A percentile compares a stretch with the other conserved stretches of the same genome.
Evolutionary conservation across 2,797 vertebrate species (phyloP).

Genomic region (Pagetopsis macropterus): DNA sequence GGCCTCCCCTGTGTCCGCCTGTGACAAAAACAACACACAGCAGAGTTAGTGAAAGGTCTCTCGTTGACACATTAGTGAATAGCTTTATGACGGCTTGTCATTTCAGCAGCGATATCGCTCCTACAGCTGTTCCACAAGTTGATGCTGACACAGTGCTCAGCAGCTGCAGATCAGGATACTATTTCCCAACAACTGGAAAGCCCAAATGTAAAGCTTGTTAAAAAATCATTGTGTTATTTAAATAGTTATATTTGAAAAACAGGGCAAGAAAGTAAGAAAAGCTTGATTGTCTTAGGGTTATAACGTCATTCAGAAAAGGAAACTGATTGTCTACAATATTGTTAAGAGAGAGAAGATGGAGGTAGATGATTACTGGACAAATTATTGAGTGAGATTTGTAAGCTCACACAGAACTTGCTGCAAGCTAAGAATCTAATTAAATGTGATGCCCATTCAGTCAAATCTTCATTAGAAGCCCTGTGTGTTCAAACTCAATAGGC

Average conservation of each 20-base stretch:
- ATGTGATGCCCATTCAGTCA: conserved; percentile 46
- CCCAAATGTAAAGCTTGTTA: conserved; percentile 44
- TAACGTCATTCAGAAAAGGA: conserved; percentile 16
- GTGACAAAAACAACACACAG: conserved; percentile 59
- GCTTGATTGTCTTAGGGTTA: neutral
- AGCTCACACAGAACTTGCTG: conserved; percentile 50
- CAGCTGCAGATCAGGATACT: conserved; percentile 79
- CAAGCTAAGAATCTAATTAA: conserved; percentile 68
- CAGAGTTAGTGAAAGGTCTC: conserved; percentile 71
- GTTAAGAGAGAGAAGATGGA: conserved; percentile 28
- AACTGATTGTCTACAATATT: conserved; percentile 18
- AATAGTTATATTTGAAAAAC: conserved; percentile 19
- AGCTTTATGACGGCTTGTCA: conserved; percentile 70
- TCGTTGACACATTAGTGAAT: conserved; percentile 76
- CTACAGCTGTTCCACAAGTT: conserved; percentile 78
- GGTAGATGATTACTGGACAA: conserved; percentile 49
- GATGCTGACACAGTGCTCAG: conserved; percentile 66
- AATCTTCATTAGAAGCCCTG: conserved; percentile 56
- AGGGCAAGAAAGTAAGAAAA: neutral
- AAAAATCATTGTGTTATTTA: conserved; percentile 36
- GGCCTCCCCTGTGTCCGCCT: conserved; percentile 67
- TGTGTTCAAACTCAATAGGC: conserved; percentile 42
- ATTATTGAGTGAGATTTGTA: conserved; percentile 25
- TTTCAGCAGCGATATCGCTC: conserved; percentile 51
- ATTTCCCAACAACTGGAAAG: conserved; percentile 78